Percentiles rank a stretch among this genome's conserved stretches.
These are phyloP conservation scores for human (Homo sapiens) DNA, from an alignment of 2,113 vertebrate species.

Conservation along the genomic window GRCh38 chr5:160961501-160962000, in stretches of 20 bases:
- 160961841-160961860: background rate
- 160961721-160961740: background rate
- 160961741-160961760: background rate
- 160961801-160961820: background rate
- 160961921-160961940: conserved; percentile 31
- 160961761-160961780: background rate
- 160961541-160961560: conserved; percentile 23
- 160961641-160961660: conserved; percentile 48
- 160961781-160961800: background rate
- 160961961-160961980: conserved; percentile 77
- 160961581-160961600: conserved; percentile 53
- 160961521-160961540: conserved; percentile 40
- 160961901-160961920: conserved; percentile 64
- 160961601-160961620: conserved; percentile 69
- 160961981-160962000: conserved; percentile 68
- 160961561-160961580: conserved; percentile 47
- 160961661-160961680: conserved; percentile 38
- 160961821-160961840: background rate
- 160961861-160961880: background rate
- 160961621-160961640: conserved; percentile 40
- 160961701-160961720: background rate
- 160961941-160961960: conserved; percentile 66
- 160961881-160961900: background rate
- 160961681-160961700: background rate
- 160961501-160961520: background rate